These are phyloP conservation scores for Pyxicephalus adspersus DNA, from an alignment of 2,113 vertebrate genomes.

Conservation along the genomic window DNA sequence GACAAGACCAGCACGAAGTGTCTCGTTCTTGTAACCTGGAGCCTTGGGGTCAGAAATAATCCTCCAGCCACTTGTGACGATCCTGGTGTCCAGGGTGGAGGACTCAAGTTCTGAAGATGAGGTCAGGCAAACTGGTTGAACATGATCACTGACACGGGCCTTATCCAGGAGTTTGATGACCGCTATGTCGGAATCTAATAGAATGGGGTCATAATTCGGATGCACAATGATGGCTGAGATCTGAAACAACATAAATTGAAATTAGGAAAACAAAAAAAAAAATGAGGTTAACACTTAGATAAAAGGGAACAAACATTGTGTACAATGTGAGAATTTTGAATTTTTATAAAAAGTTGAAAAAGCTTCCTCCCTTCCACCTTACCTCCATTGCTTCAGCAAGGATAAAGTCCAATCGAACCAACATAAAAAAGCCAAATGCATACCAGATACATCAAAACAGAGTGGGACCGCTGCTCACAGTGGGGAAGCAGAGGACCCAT, in stretches of 20 bases:
- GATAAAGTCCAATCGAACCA: too few species aligned
- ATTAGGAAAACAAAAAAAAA: background rate
- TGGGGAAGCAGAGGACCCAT: too few species aligned
- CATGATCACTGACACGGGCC: slow-evolving; percentile 84
- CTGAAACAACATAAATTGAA: slow-evolving; percentile 62
- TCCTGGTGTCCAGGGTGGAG: slow-evolving; percentile 69
- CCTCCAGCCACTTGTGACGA: slow-evolving; percentile 90
- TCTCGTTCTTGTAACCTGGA: slow-evolving; percentile 75
- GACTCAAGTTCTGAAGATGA: slow-evolving; percentile 69
- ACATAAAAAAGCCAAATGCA: too few species aligned
- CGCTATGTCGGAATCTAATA: slow-evolving; percentile 91
- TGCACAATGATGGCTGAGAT: slow-evolving; percentile 87
- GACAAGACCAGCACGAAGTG: slow-evolving; percentile 80
- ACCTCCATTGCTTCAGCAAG: too few species aligned
- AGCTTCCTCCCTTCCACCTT: too few species aligned
- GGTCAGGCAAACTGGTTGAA: slow-evolving; percentile 90
- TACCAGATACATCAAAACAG: too few species aligned
- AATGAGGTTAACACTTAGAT: too few species aligned
- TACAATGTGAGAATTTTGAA: too few species aligned
- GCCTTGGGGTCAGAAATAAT: slow-evolving; percentile 73
- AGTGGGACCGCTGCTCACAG: too few species aligned
- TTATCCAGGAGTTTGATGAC: slow-evolving; percentile 92
- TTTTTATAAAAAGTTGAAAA: too few species aligned
- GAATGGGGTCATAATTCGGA: slow-evolving; percentile 89
- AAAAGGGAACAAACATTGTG: too few species aligned